Base-by-base conservation (phyloP, 2,113 vertebrate genomes). In the Ophiodon elongatus region DNA sequence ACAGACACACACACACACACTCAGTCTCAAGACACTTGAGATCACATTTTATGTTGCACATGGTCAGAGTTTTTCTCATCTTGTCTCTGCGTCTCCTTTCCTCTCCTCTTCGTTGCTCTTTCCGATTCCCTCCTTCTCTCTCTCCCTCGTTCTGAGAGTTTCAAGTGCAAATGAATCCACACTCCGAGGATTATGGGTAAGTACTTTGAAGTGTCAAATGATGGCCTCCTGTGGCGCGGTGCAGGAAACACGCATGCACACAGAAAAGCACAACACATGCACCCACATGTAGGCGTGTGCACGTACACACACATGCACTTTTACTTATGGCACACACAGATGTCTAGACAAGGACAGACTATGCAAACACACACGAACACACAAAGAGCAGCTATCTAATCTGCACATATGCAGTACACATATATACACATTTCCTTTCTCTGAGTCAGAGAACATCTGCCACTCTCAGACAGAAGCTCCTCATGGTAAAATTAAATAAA, bases 111-210 rank as follows among this genome's bases (percentile, higher is more conserved):
- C 37, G 67, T 37, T 13, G 21, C 68, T 63, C 68, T 45, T 67
- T 47, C n/a, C 3, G 10, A 52, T 23, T 23, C 69, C 41, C 39
- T 59, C 39, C 52, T 33, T n/a, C 47, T 33, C 63, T 10, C 21
- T 41, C 63, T 73, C 79, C 31, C 73, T 76, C 76, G 9, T 33
- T 85, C 70, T 59, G 33, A 62, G 56, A 73, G 73, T 88, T 92
- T 92, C 84, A 92, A 94, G 89, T 91, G 87, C 87, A 94, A 93
- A 94, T 91, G 85, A 90, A 89, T 88, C 76, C 79, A 77, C 90
- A 88, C 87, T 89, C 81, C 11, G 37, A 91, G 91, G 88, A 93
- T 90, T 89, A 91, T 88, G 73, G 80, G 66, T 78, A 89, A 89
- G 73, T 47, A 88, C 89, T 90, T 83, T 90, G 88, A 93, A 90